These are phyloP conservation scores for Chloroceryle inda DNA, from an alignment of 2,797 vertebrate genomes.

Conservation along the genomic window DNA sequence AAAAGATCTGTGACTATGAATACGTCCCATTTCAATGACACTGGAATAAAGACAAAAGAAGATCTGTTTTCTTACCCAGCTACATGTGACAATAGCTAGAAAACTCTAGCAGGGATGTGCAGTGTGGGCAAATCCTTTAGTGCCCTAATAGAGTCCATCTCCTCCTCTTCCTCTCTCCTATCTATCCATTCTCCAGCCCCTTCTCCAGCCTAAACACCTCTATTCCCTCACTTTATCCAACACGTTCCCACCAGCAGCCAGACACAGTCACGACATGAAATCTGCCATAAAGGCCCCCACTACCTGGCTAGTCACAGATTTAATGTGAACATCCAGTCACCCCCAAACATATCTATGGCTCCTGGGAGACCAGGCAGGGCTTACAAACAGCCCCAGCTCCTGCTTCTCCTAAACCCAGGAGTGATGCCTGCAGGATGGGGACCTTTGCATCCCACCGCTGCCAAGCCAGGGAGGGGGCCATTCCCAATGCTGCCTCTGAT, in stretches of 20 bases:
- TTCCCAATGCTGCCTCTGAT: not conserved
- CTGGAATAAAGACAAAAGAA: not conserved
- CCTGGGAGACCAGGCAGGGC: not conserved
- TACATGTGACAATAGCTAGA: not conserved
- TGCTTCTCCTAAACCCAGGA: not conserved
- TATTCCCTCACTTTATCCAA: not conserved
- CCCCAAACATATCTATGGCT: not conserved
- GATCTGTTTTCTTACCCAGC: not conserved
- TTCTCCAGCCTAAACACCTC: not conserved
- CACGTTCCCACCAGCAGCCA: not conserved
- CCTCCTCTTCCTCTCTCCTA: not conserved
- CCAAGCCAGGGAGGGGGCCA: not conserved
- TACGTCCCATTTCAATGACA: not conserved
- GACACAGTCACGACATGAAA: not conserved
- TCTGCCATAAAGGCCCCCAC: not conserved
- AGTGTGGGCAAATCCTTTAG: not conserved
- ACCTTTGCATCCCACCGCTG: not conserved
- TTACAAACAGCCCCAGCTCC: not conserved
- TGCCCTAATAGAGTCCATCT: not conserved
- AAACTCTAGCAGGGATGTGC: not conserved
- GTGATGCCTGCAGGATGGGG: fast-evolving
- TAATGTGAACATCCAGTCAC: not conserved
- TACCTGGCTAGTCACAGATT: not conserved
- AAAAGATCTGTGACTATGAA: not conserved
- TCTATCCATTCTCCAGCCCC: not conserved